Evolutionary conservation across 2,888 invertebrate genomes (phyloP).

Genomic region (Pristionchus arcanus): DNA sequence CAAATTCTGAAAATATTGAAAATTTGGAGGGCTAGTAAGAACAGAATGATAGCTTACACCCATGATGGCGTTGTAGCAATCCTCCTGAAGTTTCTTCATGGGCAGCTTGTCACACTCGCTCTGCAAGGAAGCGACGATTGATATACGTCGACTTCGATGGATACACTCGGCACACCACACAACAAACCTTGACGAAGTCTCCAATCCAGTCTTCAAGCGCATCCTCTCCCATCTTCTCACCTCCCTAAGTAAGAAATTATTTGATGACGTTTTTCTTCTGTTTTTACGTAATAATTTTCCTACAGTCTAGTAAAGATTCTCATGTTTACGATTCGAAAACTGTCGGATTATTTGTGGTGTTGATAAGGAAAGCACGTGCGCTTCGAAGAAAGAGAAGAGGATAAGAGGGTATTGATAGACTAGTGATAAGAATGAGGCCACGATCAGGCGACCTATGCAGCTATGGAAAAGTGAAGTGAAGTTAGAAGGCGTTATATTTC

Average conservation of each 20-base stretch:
- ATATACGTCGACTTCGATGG: background rate
- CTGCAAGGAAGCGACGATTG: conserved; percentile 6
- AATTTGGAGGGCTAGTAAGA: background rate
- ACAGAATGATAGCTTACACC: background rate
- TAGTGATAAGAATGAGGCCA: background rate
- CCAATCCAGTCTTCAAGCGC: background rate
- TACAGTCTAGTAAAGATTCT: background rate
- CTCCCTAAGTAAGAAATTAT: background rate
- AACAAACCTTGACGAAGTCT: conserved; percentile 3
- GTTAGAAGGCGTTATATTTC: no score
- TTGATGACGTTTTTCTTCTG: background rate
- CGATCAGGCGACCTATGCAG: background rate
- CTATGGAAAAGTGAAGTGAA: no score
- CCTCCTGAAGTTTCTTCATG: background rate
- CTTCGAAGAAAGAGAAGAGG: background rate
- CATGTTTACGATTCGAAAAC: background rate
- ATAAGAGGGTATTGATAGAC: background rate
- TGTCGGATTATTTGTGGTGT: background rate
- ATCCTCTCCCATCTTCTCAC: conserved; percentile 31
- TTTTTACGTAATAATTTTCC: background rate
- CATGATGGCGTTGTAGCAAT: conserved; percentile 38
- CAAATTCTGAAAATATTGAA: background rate
- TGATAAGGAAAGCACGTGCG: background rate
- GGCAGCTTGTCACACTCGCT: conserved; percentile 15
- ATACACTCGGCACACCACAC: conserved; percentile 4